Evolutionary conservation across 2,888 invertebrate genomes (phyloP), one percentile per base, ranked within the genome.

Genomic region (Xestia xanthographa): DNA sequence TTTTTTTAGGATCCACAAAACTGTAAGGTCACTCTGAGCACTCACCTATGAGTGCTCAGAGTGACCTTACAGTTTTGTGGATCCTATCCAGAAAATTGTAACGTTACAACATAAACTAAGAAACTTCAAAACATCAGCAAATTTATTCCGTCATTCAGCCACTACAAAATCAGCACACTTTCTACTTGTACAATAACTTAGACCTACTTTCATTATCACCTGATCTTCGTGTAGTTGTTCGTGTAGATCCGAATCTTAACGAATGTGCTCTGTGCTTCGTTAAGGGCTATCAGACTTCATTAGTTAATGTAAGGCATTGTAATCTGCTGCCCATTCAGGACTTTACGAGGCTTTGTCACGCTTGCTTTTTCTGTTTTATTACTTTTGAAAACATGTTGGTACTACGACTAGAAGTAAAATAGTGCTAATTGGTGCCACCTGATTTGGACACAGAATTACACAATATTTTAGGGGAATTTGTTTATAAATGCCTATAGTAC

Each of bases 271-370:
- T 48, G 78, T 70, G 48, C 74, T 78, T 73, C 60, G 71, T 72
- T 72, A 75, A 81, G 71, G 56, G 79, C 76, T 87, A 82, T 85
- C 87, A 65, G 62, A 78, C 38, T 72, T 79, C 85, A 85, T 85
- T 85, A 87, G 87, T 73, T 83, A 85, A 85, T 82, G 87, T 41
- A 50, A 66, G 67, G 70, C 70, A 50, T 66, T 85, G 68, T 78
- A 82, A 77, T 76, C 83, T 65, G 73, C 67, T 45, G 71, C 69
- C 63, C 43, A 63, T 66, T 69, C 58, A 43, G 43, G 17, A 50
- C 43, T 82, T 85, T 87, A 85, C 86, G 83, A 56, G 53, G 38
- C 29, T 76, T 79, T 70, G 86, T 75, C 85, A 85, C 87, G 87
- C 83, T 58, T 66, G 11, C 14, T 41, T 34, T 53, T 58, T 50